Base-by-base conservation (phyloP, 2,888 invertebrate genomes). In the Cosmia pyralina region DNA sequence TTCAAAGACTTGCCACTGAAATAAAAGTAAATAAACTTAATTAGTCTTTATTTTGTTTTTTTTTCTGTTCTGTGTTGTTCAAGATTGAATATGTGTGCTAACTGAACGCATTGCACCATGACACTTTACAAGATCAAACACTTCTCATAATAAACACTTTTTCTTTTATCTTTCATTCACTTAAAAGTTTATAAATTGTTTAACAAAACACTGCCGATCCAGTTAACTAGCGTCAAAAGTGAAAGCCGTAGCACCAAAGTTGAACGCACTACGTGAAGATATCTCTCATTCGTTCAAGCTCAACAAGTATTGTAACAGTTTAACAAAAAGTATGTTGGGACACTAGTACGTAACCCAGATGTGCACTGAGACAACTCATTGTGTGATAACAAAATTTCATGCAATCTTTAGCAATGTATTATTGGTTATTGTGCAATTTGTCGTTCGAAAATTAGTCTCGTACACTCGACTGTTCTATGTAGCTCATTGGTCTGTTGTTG, bases 241-340 rank as follows among this genome's bases (percentile, higher is more conserved):
- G 95, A 95, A 95, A 95, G 95, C 89, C 63, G 77, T 79, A 76
- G 83, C 77, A 86, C 77, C 79, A 82, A 87, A 92, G 92, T 92
- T 93, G 90, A 94, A 93, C 85, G 93, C 86, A 85, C 90, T 82
- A 85, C 87, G 85, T 84, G 82, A 85, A 85, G 85, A 77, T 85
- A 87, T 86, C 80, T 80, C 88, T 89, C 86, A 83, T 80, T 85
- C 86, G 85, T 87, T 87, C 87, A 86, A 83, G 82, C 89, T 85
- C 85, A 86, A 79, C 83, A 81, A 64, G 69, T 81, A 82, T 81
- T 87, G 88, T 86, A 89, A 89, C 82, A 84, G 77, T 84, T 70
- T 65, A 81, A 87, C 87, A 84, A 86, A 86, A 89, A 89, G 79
- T 84, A 77, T 84, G 79, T 91, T 90, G 90, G 87, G 90, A 90